Percentiles rank a stretch among this genome's conserved stretches.
Evolutionary conservation across 2,888 invertebrate genomes (phyloP).

Genomic region (Pyrgus malvae): DNA sequence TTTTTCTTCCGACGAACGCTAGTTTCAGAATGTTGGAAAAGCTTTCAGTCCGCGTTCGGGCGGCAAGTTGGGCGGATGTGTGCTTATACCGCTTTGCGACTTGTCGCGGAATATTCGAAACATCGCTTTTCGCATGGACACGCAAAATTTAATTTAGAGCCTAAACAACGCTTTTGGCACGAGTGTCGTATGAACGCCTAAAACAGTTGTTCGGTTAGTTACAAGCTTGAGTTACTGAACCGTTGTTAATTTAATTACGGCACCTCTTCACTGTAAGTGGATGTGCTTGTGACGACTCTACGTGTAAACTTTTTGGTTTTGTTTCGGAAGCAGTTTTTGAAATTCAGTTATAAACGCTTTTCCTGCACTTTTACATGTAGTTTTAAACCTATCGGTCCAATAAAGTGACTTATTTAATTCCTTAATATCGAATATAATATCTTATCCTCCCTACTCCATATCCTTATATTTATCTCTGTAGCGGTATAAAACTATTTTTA

Average conservation of each 20-base stretch:
- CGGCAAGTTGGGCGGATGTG: slow-evolving; percentile 65
- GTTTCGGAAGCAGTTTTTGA: slow-evolving; percentile 32
- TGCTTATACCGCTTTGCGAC: slow-evolving; percentile 24
- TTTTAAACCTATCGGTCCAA: slow-evolving; percentile 60
- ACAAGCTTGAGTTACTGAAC: slow-evolving; percentile 13
- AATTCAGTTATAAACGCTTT: slow-evolving; percentile 27
- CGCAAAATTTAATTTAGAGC: slow-evolving; percentile 14
- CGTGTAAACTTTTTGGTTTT: slow-evolving; percentile 47
- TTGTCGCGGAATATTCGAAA: slow-evolving; percentile 37
- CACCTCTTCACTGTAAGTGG: slow-evolving; percentile 45
- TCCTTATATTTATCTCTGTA: slow-evolving; percentile 34
- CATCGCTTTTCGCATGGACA: slow-evolving; percentile 38
- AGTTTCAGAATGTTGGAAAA: slow-evolving; percentile 51
- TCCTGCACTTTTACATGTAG: slow-evolving; percentile 39
- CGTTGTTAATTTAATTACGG: slow-evolving; percentile 27
- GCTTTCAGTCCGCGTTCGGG: slow-evolving; percentile 72
- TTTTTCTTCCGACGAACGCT: slow-evolving; percentile 45
- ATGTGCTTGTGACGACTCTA: slow-evolving; percentile 52
- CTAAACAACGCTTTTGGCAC: slow-evolving; percentile 14
- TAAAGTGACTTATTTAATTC: slow-evolving; percentile 62
- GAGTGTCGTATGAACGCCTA: slow-evolving; percentile 10
- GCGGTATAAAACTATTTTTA: slow-evolving; percentile 10
- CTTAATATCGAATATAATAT: slow-evolving; percentile 52
- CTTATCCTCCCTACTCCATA: slow-evolving; percentile 33
- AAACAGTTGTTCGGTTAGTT: background rate